These are phyloP conservation scores for Baccha elongata DNA, from an alignment of 2,888 invertebrate genomes.

Conservation along the genomic window DNA sequence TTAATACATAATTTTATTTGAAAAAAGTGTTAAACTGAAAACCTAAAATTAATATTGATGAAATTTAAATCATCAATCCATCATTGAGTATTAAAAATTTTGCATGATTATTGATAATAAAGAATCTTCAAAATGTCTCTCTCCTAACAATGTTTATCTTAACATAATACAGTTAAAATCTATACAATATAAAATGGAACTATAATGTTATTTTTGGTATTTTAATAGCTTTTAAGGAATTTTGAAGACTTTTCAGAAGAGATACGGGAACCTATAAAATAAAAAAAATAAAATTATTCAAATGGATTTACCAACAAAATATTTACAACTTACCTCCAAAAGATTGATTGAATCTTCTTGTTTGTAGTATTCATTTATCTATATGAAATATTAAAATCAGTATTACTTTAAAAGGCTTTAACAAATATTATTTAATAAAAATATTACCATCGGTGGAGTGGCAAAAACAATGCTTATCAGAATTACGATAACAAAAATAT, in stretches of 20 bases:
- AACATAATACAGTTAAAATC: too few species aligned
- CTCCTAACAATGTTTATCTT: too few species aligned
- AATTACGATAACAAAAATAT: neutral
- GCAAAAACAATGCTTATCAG: neutral
- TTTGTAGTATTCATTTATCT: slow-evolving; percentile 3
- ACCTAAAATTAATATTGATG: too few species aligned
- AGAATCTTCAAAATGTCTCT: too few species aligned
- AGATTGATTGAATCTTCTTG: neutral
- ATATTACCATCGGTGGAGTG: slow-evolving; percentile 7
- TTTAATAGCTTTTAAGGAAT: neutral
- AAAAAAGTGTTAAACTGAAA: too few species aligned
- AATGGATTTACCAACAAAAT: neutral
- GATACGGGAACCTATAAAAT: slow-evolving; percentile 6
- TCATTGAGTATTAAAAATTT: too few species aligned
- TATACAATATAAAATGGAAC: too few species aligned
- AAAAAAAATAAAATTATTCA: neutral
- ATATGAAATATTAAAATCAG: neutral
- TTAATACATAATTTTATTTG: too few species aligned
- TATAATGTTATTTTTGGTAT: slow-evolving; percentile 13
- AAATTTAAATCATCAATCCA: too few species aligned
- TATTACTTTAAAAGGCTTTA: neutral
- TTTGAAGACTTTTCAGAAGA: slow-evolving; percentile 13
- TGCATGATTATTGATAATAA: too few species aligned
- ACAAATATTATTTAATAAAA: neutral
- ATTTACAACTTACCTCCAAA: neutral